Evolutionary conservation across 1,140 invertebrate genomes (phyloP), one percentile per base, ranked within the genome.

Genomic region (Drosophila lacertosa): DNA sequence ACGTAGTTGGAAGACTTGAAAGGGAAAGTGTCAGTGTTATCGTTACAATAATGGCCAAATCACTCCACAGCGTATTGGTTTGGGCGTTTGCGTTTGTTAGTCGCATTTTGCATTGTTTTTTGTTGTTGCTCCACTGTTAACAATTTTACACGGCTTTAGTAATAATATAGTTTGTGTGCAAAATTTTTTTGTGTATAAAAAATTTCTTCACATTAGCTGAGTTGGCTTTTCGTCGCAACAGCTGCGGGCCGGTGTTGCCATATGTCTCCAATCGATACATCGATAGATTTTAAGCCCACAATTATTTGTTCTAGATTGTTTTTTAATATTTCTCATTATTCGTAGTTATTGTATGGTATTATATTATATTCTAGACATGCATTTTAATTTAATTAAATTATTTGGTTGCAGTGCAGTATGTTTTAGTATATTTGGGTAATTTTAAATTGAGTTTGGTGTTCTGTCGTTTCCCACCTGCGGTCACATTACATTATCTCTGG

Each of bases 31-130:
- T 29, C 29, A 74, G 18, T 51, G 60, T 45, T 57, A 68, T 63
- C 33, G 35, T 20, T n/a, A 86, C 35, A 26, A 45, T 44, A 11
- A 69, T 18, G 47, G 47, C 29, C 6, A 75, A 57, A 45, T 66
- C 55, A 70, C 57, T 81, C 47, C 54, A 51, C 67, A 59, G 55
- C 40, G 29, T 53, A n/a, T 65, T 71, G 54, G 32, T 70, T 69
- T 73, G 74, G 39, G 59, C 29, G 58, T 70, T 76, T 51, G 74
- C 62, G 40, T 79, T 77, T 69, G 50, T 67, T 64, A 47, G 66
- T 66, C 72, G 74, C 83, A 89, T 89, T 78, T 89, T 89, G 79
- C 83, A 89, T 89, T 72, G 75, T 89, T 57, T 83, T 45, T 39
- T 47, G 47, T 26, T 40, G n/a, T 47, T 29, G 26, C 26, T 29